Evolutionary conservation across 1,140 invertebrate species (phyloP).

Genomic region (Magallana angulata): DNA sequence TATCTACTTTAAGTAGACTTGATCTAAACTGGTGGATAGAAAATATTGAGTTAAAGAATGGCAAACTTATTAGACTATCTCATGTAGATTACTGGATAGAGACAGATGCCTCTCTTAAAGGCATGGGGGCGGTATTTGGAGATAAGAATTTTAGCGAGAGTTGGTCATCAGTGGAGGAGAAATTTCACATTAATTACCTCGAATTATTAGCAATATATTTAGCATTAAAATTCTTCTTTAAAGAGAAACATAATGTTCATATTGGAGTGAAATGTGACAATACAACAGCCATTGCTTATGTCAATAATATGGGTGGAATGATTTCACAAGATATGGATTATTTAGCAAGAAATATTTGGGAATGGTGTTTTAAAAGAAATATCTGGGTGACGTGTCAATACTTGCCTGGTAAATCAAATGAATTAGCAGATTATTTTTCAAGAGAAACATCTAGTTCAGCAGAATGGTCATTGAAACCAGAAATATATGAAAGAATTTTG

Average conservation of each 20-base stretch:
- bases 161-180: neutral
- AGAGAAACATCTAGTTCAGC: slow-evolving; percentile 50
- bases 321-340: neutral
- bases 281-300: neutral
- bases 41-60: slow-evolving; percentile 50
- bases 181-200: slow-evolving; percentile 26
- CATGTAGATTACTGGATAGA: slow-evolving; percentile 31
- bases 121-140: slow-evolving; percentile 8
- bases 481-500: slow-evolving; percentile 51
- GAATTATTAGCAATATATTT: neutral
- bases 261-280: neutral
- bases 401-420: slow-evolving; percentile 53
- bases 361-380: slow-evolving; percentile 50
- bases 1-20: neutral
- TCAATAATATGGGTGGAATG: slow-evolving; percentile 21
- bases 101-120: slow-evolving; percentile 30
- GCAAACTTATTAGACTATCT: slow-evolving; percentile 43
- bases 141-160: neutral
- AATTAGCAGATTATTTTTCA: slow-evolving; percentile 54
- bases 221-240: neutral
- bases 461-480: slow-evolving; percentile 54
- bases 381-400: slow-evolving; percentile 37
- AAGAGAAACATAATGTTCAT: neutral
- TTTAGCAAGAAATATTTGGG: slow-evolving; percentile 49
- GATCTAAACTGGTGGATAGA: slow-evolving; percentile 57